Evolutionary conservation across 2,888 invertebrate species (phyloP), one percentile per base, ranked within the genome.

Genomic region (Epirrhoe tristata): DNA sequence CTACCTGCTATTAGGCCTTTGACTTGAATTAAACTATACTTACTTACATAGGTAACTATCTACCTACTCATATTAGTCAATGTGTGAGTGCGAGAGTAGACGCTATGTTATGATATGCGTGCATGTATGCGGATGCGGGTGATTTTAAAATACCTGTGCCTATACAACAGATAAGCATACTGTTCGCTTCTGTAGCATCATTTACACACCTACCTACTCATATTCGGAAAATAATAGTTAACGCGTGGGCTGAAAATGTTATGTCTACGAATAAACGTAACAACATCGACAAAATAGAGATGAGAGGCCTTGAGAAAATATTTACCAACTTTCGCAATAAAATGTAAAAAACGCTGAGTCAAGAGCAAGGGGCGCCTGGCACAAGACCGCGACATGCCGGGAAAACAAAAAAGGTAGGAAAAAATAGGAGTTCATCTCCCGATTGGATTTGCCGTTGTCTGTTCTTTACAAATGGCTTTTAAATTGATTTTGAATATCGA

Each of bases 371-470:
- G 91, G 91, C 88, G 92, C 89, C 90, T 89, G 85, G 87, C 87
- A 82, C 88, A 90, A 90, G 89, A 91, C 90, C 92, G 88, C 91
- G 88, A 90, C 90, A 90, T 88, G 89, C 81, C 84, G 87, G 87
- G 81, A 83, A 90, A 87, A 83, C 83, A 86, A 87, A 89, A 87
- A 86, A 81, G 80, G 81, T 79, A 83, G 77, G 84, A 79, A 83
- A 86, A 90, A 91, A 91, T 88, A 85, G 86, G 80, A 87, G 86
- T 85, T 84, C 84, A 81, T 82, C 76, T 85, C 85, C 84, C 88
- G 89, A 91, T 92, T 93, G 89, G 87, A 91, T 92, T 92, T 89
- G 85, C 88, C 86, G 88, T 89, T 92, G 90, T 93, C 91, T 91
- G 91, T 90, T 87, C 88, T 87, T 88, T 88, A 89, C 91, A 91